Evolutionary conservation across 1,140 invertebrate genomes (phyloP), one percentile per base, ranked within the genome.

Genomic region (Drosophila bipectinata): DNA sequence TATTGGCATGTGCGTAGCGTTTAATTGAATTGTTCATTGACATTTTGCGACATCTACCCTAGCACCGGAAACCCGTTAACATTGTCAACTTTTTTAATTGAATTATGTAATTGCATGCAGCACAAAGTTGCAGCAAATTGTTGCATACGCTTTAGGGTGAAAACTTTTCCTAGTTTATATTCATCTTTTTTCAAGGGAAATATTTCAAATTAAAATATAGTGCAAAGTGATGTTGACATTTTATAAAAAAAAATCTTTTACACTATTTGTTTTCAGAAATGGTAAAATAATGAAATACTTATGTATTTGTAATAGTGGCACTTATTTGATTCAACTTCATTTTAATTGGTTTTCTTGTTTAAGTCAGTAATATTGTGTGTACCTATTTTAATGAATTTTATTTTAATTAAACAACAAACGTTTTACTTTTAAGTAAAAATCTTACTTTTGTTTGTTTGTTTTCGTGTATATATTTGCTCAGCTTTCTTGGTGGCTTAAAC

Each of bases 21-120:
- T 85, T 85, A 85, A 85, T 87, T 87, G 68, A 87, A 81, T 81
- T 87, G 55, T 82, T 51, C 72, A 84, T 78, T 64, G 82, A 72
- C 73, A 64, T 71, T 77, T 55, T 71, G 37, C 51, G 24, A 12
- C 26, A 51, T 63, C 44, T 14, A 47, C 8, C 1, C 41, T 28
- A 34, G 54, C 14, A 9, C 24, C 28, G 37, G 48, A 41, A 34
- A 48, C 48, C 60, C 47, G 61, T 51, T 77, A 55, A 74, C 77
- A 80, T 63, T 80, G 63, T 77, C 68, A 84, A 84, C 77, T 77
- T 81, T 74, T 74, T 85, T 85, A 85, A 85, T 85, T 85, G 74
- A 81, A 81, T 87, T 82, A 84, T 84, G 67, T 56, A 75, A 75
- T 63, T 80, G 54, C 62, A 81, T 55, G 57, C 49, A 77, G 62